These are phyloP conservation scores for Muscicapa striata DNA, from an alignment of 2,797 vertebrate genomes.

Conservation along the genomic window DNA sequence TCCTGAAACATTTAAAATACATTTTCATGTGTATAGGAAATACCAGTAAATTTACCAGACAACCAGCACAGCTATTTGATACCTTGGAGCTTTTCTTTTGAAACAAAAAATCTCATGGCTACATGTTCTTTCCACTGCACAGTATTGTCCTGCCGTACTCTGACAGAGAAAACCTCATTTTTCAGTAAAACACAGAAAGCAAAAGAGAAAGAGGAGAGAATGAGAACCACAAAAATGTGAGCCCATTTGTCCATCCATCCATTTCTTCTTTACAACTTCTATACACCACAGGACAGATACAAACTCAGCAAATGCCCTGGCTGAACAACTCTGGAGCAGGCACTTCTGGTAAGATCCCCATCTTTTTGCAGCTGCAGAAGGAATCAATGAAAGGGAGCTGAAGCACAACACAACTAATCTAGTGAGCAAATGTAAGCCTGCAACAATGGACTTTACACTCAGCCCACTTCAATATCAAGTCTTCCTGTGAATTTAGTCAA, in stretches of 20 bases:
- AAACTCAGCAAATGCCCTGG: neutral
- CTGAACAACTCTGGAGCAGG: neutral
- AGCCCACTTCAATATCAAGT: neutral
- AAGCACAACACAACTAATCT: neutral
- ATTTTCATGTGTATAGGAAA: neutral
- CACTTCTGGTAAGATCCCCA: neutral
- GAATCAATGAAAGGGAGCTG: neutral
- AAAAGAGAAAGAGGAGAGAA: neutral
- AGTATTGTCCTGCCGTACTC: neutral
- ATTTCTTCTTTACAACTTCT: neutral
- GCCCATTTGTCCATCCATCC: neutral
- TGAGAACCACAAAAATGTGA: neutral
- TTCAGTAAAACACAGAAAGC: neutral
- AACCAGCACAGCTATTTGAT: neutral
- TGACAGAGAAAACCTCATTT: neutral
- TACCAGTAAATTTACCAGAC: neutral
- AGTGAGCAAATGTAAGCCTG: neutral
- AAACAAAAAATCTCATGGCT: neutral
- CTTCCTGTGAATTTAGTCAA: neutral
- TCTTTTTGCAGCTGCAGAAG: neutral
- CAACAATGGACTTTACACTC: neutral
- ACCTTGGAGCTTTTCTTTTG: neutral
- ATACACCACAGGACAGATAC: neutral
- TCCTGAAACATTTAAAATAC: neutral
- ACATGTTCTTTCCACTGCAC: neutral